Evolutionary conservation across 53 echinoderm and acorn worm species (phyloP).

Genomic region (Mesocentrotus franciscanus): DNA sequence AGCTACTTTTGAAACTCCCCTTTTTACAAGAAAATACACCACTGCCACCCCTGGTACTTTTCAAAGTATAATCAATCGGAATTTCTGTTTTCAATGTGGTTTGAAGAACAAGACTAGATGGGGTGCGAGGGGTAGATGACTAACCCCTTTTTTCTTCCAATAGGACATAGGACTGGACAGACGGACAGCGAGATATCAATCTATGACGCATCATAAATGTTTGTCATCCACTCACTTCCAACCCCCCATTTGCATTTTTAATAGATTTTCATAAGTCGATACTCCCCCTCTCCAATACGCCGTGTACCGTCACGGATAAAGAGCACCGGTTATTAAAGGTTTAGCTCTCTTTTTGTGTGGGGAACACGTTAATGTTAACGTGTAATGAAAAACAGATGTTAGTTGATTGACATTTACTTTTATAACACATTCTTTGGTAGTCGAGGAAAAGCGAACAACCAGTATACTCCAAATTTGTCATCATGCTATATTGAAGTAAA

Average conservation of each 20-base stretch:
- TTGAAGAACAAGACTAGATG: conserved; percentile 22
- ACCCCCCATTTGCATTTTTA: conserved; percentile 25
- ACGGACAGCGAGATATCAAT: conserved; percentile 48
- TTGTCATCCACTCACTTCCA: conserved; percentile 36
- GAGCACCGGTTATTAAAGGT: background rate
- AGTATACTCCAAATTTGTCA: too few species aligned
- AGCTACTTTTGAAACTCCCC: too few species aligned
- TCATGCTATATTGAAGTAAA: too few species aligned
- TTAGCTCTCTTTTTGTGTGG: background rate
- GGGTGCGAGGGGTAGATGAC: conserved; percentile 50
- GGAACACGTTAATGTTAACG: background rate
- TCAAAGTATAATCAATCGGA: too few species aligned
- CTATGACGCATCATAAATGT: conserved; percentile 61
- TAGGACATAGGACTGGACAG: conserved; percentile 33
- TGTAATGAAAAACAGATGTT: background rate
- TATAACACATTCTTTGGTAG: background rate
- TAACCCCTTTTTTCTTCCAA: conserved; percentile 35
- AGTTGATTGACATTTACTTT: background rate
- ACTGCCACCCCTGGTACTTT: too few species aligned
- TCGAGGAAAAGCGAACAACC: background rate
- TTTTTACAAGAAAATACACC: too few species aligned
- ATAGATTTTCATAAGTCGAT: conserved; percentile 50
- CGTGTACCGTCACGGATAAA: background rate
- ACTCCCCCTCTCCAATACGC: background rate
- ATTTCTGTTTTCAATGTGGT: background rate